phyloP scores from a whole-genome alignment of 2,113 vertebrate species.

The Gracilinanus agilis region DNA sequence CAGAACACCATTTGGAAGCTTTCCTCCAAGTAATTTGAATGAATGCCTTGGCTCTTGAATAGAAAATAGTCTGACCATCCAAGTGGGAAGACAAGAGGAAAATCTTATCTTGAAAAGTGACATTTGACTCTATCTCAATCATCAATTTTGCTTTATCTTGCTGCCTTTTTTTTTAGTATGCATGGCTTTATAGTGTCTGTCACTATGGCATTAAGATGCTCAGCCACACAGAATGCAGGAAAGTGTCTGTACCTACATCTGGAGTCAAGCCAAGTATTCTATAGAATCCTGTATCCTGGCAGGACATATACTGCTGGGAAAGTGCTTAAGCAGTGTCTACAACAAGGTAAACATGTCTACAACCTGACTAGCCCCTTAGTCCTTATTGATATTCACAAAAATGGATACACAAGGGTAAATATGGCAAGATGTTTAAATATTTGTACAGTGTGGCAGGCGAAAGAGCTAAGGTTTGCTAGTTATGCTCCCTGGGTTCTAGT shows the following conservation, averaged over 20 bases:
- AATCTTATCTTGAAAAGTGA: slow-evolving; percentile 11
- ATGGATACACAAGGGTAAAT: background rate
- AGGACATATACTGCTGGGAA: background rate
- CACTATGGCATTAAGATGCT: background rate
- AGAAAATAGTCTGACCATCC: slow-evolving; percentile 55
- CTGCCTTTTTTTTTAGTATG: background rate
- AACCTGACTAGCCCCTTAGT: background rate
- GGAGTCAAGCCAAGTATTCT: background rate
- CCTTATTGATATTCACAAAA: background rate
- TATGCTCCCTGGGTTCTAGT: background rate
- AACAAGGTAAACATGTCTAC: background rate
- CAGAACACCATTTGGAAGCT: slow-evolving; percentile 59
- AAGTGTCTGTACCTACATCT: slow-evolving; percentile 10
- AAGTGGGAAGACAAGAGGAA: slow-evolving; percentile 27
- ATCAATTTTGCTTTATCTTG: background rate
- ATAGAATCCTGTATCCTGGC: slow-evolving; percentile 2
- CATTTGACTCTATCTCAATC: background rate
- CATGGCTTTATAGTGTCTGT: background rate
- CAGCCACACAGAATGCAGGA: background rate
- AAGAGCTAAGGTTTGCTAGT: background rate
- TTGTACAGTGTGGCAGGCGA: fast-evolving
- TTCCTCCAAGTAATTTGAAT: slow-evolving; percentile 55
- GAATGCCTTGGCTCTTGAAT: slow-evolving; percentile 57
- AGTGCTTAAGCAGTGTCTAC: background rate
- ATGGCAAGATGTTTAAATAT: background rate